A percentile compares a stretch with the other conserved stretches of the same genome.
These are phyloP conservation scores for Aeoliscus strigatus DNA, from an alignment of 2,797 vertebrate species.

Conservation along the genomic window DNA sequence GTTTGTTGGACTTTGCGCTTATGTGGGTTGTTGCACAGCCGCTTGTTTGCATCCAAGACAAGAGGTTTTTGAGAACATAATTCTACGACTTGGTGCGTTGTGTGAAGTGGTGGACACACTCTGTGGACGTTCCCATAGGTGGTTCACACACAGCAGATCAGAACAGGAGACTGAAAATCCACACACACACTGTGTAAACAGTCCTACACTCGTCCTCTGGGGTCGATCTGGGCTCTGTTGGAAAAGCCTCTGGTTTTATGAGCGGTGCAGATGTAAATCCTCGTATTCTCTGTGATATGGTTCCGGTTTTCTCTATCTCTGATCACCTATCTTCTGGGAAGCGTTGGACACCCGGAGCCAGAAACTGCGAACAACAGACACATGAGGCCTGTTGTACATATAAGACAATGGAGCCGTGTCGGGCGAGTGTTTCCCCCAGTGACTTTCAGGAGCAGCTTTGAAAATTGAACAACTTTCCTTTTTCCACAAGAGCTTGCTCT, in stretches of 20 bases:
- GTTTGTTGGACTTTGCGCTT: no score
- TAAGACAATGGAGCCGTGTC: slow-evolving; percentile 66
- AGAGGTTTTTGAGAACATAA: slow-evolving; percentile 48
- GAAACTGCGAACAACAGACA: slow-evolving; percentile 58
- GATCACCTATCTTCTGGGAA: slow-evolving; percentile 71
- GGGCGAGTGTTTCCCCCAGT: slow-evolving; percentile 49
- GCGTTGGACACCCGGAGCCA: slow-evolving; percentile 46
- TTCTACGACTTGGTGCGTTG: slow-evolving; percentile 53
- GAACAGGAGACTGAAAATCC: slow-evolving; percentile 51
- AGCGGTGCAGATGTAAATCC: slow-evolving; percentile 71
- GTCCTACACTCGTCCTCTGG: slow-evolving; percentile 21
- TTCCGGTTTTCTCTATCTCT: slow-evolving; percentile 63
- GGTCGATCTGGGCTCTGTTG: slow-evolving; percentile 38
- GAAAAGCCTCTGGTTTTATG: slow-evolving; percentile 59
- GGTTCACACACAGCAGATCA: slow-evolving; percentile 44
- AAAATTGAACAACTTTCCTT: slow-evolving; percentile 58
- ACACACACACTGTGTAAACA: slow-evolving; percentile 7
- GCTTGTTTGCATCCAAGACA: slow-evolving; percentile 38
- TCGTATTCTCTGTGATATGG: slow-evolving; percentile 58
- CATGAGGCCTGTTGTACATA: slow-evolving; percentile 58
- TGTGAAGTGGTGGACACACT: slow-evolving; percentile 52
- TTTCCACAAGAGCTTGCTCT: slow-evolving; percentile 48
- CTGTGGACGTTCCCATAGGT: slow-evolving; percentile 57
- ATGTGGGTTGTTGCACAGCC: slow-evolving; percentile 26
- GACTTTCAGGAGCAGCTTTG: slow-evolving; percentile 47